Conservation (phyloP, 1,140 invertebrate genomes). For the Amyelois transitella region DNA sequence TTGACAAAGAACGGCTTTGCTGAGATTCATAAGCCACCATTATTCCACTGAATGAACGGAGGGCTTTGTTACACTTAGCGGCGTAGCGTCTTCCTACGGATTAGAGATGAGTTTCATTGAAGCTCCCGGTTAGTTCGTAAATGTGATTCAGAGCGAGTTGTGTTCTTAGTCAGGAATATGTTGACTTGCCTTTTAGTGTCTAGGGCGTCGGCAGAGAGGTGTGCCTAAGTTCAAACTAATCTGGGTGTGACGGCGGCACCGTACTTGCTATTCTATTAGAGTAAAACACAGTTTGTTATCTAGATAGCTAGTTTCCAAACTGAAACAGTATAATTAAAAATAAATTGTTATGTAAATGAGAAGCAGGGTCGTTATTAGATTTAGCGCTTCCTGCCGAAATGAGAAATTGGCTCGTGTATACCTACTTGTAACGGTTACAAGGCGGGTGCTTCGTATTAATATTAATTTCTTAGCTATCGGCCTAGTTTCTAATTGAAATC, state of each 20-base stretch:
- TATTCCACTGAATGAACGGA: background rate
- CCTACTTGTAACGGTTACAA: background rate
- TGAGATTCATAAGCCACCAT: background rate
- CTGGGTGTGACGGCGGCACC: background rate
- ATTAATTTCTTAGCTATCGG: background rate
- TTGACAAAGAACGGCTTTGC: background rate
- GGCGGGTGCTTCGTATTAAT: background rate
- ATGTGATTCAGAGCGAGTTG: background rate
- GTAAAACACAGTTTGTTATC: constrained; percentile 1
- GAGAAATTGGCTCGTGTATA: constrained; percentile 4
- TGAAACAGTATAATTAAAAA: constrained; percentile 14
- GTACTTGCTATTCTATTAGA: background rate
- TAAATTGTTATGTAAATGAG: constrained; percentile 15
- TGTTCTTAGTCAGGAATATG: background rate
- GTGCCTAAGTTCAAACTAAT: constrained; percentile 3
- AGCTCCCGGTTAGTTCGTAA: background rate
- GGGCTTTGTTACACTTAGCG: background rate
- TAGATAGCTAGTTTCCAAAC: constrained; percentile 1
- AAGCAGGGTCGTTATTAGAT: constrained; percentile 9
- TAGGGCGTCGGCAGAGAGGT: background rate
- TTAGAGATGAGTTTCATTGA: background rate
- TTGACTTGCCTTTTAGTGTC: background rate
- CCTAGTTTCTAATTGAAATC: no score
- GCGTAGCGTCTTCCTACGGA: background rate
- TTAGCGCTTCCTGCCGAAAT: constrained; percentile 4